phyloP scores from a whole-genome alignment of 2,797 vertebrate species.

The Kryptopterus vitreolus region DNA sequence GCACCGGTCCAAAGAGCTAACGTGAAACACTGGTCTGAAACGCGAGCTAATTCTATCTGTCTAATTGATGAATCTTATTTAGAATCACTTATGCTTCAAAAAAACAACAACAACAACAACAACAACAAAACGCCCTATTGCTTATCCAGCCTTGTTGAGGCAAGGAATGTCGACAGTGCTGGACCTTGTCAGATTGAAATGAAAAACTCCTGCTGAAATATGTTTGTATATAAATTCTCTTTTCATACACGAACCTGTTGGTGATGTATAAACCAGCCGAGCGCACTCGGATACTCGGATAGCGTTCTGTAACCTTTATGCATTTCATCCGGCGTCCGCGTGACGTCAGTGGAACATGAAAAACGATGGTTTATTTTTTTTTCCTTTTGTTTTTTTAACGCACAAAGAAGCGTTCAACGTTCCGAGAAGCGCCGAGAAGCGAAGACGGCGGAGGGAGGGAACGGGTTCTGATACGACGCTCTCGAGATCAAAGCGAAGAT shows the following conservation, averaged over 20 bases:
- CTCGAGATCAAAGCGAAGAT: neutral
- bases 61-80: constrained; percentile 12
- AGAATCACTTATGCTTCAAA: neutral
- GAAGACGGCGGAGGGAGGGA: neutral
- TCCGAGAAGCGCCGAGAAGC: neutral
- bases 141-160: neutral
- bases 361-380: too few relatives aligned
- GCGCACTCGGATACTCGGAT: neutral
- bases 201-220: neutral
- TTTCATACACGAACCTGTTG: neutral
- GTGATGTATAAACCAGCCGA: neutral
- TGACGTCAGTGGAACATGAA: neutral
- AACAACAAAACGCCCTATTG: too few relatives aligned
- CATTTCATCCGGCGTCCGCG: neutral
- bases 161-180: neutral
- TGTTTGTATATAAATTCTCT: constrained; percentile 3
- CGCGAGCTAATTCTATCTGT: neutral
- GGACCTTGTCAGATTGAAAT: neutral
- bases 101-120: constrained; percentile 3
- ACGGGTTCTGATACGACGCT: neutral
- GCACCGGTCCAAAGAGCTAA: constrained; percentile 6
- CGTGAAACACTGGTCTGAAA: constrained; percentile 9
- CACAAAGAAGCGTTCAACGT: neutral
- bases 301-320: neutral
- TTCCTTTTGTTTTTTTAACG: neutral